These are phyloP conservation scores for Eira barbara DNA, from an alignment of 2,113 vertebrate genomes.

Conservation along the genomic window DNA sequence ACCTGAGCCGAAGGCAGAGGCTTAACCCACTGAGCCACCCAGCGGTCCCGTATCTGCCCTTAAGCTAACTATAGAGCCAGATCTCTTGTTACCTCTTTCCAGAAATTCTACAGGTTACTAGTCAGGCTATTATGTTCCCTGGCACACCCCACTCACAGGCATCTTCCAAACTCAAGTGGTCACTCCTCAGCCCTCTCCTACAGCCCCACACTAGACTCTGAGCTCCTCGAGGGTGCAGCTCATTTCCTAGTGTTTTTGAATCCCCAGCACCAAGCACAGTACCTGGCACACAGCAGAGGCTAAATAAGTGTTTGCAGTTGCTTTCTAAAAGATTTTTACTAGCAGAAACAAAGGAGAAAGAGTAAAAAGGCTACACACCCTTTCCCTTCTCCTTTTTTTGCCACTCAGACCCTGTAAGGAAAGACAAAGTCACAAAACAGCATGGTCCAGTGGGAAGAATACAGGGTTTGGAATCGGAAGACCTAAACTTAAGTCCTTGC, in stretches of 20 bases:
- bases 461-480: slow-evolving; percentile 59
- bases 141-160: neutral
- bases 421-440: slow-evolving; percentile 79
- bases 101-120: neutral
- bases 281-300: slow-evolving; percentile 75
- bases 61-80: slow-evolving; percentile 17
- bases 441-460: slow-evolving; percentile 74
- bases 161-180: neutral
- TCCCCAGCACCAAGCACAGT: slow-evolving; percentile 76
- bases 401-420: slow-evolving; percentile 80
- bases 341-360: slow-evolving; percentile 76
- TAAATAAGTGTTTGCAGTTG: slow-evolving; percentile 74
- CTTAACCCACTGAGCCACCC: no score
- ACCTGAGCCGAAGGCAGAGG: no score
- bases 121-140: neutral
- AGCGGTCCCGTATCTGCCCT: no score
- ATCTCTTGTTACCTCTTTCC: neutral
- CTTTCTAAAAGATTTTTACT: slow-evolving; percentile 76
- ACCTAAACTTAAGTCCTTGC: slow-evolving; percentile 30
- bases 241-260: neutral
- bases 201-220: neutral
- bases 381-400: slow-evolving; percentile 80
- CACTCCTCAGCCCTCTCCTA: neutral
- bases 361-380: slow-evolving; percentile 79
- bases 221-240: slow-evolving; percentile 4